Evolutionary conservation across 1,140 invertebrate species (phyloP), one percentile per base, ranked within the genome.

Genomic region (Akabosia matsudoensis): DNA sequence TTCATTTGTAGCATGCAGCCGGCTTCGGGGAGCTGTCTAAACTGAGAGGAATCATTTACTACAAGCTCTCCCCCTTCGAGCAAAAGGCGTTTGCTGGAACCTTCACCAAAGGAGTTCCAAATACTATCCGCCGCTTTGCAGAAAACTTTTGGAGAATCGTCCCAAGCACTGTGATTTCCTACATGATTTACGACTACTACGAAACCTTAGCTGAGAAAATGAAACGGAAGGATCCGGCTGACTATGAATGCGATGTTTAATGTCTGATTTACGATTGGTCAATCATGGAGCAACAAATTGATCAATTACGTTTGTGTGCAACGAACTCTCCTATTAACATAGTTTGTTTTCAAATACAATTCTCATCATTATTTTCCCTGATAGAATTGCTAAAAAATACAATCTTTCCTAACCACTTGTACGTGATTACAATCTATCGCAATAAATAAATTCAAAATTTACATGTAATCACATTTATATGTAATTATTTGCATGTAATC

Each of bases 231-330:
- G 93, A 96, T 83, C 94, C 94, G 74, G 90, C 88, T 79, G 93
- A 96, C 84, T 97, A 86, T 86, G 93, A 88, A 83, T 92, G 97
- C 88, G 95, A 97, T 85, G 86, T 88, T 84, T 95, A 91, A 91
- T 64, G 28, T 28, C 4, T 24, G 56, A 13, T 10, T 64, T 10
- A 45, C 18, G 7, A 45, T 45, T 45, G 37, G 37, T 18, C 37
- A 45, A n/a, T n/a, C 37, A 18, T 45, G 7, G 18, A 45, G 18
- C 7, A 45, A 7, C 7, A 10, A 45, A 45, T 45, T 45, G 7
- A n/a, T n/a, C n/a, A n/a, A n/a, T n/a, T n/a, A n/a, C n/a, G n/a
- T n/a, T n/a, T n/a, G n/a, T n/a, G n/a, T n/a, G n/a, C n/a, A n/a
- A n/a, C n/a, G n/a, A n/a, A n/a, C n/a, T n/a, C n/a, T n/a, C n/a